phyloP scores from a whole-genome alignment of 1,140 invertebrate genomes.

The Polypedilum vanderplanki region DNA sequence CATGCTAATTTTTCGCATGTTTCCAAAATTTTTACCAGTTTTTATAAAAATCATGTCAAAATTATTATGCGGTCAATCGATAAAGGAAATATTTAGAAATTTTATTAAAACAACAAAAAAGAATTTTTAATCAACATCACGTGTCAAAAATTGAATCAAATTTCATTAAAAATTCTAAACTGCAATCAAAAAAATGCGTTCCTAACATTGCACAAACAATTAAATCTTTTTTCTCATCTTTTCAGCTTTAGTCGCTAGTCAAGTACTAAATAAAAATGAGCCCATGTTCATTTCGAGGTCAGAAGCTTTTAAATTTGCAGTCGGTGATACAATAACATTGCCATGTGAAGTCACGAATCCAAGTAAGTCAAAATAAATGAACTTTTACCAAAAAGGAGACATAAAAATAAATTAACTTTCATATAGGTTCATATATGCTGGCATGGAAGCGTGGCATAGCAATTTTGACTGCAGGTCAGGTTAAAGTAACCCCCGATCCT shows the following conservation, averaged over 20 bases:
- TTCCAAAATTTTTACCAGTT: no score
- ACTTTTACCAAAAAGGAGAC: background rate
- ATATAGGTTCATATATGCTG: conserved; percentile 43
- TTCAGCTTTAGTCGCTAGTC: conserved; percentile 28
- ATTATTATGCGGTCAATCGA: no score
- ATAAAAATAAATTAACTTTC: background rate
- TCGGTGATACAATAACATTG: conserved; percentile 41
- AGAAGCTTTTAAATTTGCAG: conserved; percentile 42
- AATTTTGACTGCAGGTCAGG: conserved; percentile 46
- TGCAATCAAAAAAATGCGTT: no score
- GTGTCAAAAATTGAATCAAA: no score
- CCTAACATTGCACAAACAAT: no score
- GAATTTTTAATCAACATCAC: no score
- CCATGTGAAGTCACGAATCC: conserved; percentile 44
- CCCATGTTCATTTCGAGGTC: conserved; percentile 29
- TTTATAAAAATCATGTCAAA: no score
- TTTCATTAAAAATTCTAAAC: no score
- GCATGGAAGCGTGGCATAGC: conserved; percentile 47
- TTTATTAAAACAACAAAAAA: no score
- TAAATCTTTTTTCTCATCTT: conserved; percentile 9
- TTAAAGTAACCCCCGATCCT: conserved; percentile 46
- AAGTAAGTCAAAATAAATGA: conserved; percentile 35
- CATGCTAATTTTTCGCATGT: no score
- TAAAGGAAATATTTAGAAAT: no score
- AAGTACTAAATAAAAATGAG: conserved; percentile 25